Conservation (phyloP, 1,140 invertebrate genomes). For the Odontomachus brunneus region DNA sequence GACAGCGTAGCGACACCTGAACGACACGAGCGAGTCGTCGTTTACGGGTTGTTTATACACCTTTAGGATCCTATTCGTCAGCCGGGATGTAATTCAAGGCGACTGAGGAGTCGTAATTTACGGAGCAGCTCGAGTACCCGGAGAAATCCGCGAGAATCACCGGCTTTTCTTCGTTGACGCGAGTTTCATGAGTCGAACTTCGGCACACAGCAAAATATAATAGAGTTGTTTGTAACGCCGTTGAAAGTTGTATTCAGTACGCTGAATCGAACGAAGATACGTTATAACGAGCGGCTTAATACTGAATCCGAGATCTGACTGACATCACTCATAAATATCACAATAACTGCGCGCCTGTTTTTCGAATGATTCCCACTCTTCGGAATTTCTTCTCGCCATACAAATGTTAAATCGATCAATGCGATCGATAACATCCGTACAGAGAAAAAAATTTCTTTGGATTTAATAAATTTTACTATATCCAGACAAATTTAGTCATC, state of each 20-base stretch:
- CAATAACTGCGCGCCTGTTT: not conserved
- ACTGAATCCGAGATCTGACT: not conserved
- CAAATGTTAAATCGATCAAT: too few species aligned
- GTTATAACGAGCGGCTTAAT: not conserved
- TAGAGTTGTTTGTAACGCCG: too few species aligned
- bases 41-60: conserved; percentile 61
- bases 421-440: too few species aligned
- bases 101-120: conserved; percentile 14
- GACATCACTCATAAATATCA: not conserved
- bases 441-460: too few species aligned
- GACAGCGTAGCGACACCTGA: conserved; percentile 45
- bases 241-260: not conserved
- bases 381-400: conserved; percentile 8
- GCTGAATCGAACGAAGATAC: not conserved
- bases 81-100: conserved; percentile 24
- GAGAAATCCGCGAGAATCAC: not conserved
- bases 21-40: not conserved
- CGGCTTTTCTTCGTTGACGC: not conserved
- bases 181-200: not conserved
- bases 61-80: conserved; percentile 26
- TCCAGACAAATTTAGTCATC: too few species aligned
- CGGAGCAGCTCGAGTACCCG: not conserved
- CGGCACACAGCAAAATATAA: too few species aligned
- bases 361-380: too few species aligned
- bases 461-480: too few species aligned